Evolutionary conservation across 2,888 invertebrate species (phyloP).

Genomic region (Graphium colonna): DNA sequence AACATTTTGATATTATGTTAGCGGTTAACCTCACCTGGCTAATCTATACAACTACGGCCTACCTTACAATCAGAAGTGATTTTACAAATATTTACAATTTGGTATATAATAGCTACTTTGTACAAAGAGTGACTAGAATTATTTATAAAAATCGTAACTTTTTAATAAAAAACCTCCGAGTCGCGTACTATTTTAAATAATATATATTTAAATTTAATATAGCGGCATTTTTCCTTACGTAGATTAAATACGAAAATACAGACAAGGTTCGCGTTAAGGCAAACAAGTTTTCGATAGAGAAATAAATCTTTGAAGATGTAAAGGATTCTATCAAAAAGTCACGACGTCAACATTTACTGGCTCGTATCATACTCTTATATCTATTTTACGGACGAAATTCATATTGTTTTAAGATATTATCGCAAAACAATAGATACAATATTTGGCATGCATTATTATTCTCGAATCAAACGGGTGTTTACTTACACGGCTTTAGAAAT

Average conservation of each 20-base stretch:
- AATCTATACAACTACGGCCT: conserved; percentile 26
- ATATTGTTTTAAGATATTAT: conserved; percentile 15
- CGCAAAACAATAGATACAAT: conserved; percentile 15
- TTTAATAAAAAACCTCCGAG: conserved; percentile 21
- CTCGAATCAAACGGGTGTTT: background rate
- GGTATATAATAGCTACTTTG: conserved; percentile 53
- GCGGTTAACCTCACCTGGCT: conserved; percentile 21
- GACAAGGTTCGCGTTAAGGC: conserved; percentile 20
- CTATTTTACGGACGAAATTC: conserved; percentile 24
- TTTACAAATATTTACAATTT: conserved; percentile 42
- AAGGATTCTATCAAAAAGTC: conserved; percentile 29
- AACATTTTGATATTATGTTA: conserved; percentile 33
- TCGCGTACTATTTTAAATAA: background rate
- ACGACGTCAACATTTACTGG: conserved; percentile 31
- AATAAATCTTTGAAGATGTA: conserved; percentile 35
- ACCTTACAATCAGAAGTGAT: conserved; percentile 39
- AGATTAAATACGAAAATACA: conserved; percentile 26
- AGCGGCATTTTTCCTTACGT: background rate
- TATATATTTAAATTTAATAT: too few relatives aligned
- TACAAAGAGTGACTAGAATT: conserved; percentile 72
- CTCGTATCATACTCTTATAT: conserved; percentile 32
- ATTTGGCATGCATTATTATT: conserved; percentile 10
- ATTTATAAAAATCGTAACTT: conserved; percentile 36
- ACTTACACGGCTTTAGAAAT: conserved; percentile 12
- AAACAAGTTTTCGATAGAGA: conserved; percentile 23